Evolutionary conservation across 2,113 vertebrate genomes (phyloP), one percentile per base, ranked within the genome.

Genomic region (Heloderma charlesbogerti): DNA sequence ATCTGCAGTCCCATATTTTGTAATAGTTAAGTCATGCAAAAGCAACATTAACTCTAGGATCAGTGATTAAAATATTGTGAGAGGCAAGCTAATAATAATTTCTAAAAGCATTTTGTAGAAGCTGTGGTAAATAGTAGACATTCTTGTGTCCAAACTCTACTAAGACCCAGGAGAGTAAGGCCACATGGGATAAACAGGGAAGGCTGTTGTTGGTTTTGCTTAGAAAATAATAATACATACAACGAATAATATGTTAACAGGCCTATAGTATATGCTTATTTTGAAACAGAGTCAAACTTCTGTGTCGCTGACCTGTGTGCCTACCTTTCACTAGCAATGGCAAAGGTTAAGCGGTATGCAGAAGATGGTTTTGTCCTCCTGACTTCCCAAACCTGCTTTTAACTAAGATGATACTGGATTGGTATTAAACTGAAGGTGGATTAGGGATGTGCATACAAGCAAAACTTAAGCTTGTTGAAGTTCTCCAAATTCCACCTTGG

Each of bases 1-100:
- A 90, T 86, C 89, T 13, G 1, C 51, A 82, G 1, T 40, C 81
- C 54, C 40, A 90, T 57, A 91, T 87, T 67, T 91, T 75, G 15
- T 92, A 2, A 43, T 87, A 71, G 13, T 85, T 89, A 88, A 0
- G 67, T 13, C 22, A 90, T 43, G 37, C 0, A 45, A 7, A 91
- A 83, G 0, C 51, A 87, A 31, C 69, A 22, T 4, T 9, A 29
- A 51, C 3, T 45, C 85, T 66, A 82, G 78, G 90, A 87, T 1
- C 67, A 3, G 7, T 60, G 81, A 57, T 29, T 92, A 66, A 93
- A 91, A 91, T 67, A 2, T 0, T 75, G 18, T 74, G 29, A 5
- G 25, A 71, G 81, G 43, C 40, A 54, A 94, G 92, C 31, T 3
- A 43, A 79, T 22, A 20, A 63, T 20, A 63, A 63, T 22, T 15